A percentile compares a stretch with the other conserved stretches of the same genome.
phyloP scores from a whole-genome alignment of 92 coral and sea anemone genomes.

The Umimayanthus kanabou region DNA sequence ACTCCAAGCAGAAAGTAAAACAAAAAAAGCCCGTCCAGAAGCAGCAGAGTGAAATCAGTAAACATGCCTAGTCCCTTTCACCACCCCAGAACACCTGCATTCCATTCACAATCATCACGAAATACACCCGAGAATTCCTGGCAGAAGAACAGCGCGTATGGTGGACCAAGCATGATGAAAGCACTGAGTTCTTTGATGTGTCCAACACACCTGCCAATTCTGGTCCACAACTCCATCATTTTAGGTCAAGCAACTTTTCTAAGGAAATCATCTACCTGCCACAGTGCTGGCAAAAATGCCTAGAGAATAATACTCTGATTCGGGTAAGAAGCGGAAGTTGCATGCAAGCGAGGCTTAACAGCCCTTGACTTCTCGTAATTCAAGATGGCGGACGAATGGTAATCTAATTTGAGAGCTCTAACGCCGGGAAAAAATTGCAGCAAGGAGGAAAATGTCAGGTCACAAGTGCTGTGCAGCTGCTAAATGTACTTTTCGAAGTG shows the following conservation, averaged over 20 bases:
- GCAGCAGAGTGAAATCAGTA: slow-evolving; percentile 58
- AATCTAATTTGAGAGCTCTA: too few relatives aligned
- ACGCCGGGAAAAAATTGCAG: slow-evolving; percentile 42
- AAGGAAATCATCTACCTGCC: slow-evolving; percentile 46
- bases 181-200: slow-evolving; percentile 68
- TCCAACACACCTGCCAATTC: slow-evolving; percentile 18
- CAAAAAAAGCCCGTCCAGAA: slow-evolving; percentile 31
- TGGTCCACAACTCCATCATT: slow-evolving; percentile 55
- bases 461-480: slow-evolving; percentile 67
- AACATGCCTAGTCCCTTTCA: slow-evolving; percentile 30
- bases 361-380: slow-evolving; percentile 53
- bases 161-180: slow-evolving; percentile 63
- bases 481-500: slow-evolving; percentile 51
- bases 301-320: too few relatives aligned
- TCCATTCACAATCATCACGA: slow-evolving; percentile 2
- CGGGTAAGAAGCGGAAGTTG: slow-evolving; percentile 46
- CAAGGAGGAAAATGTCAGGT: slow-evolving; percentile 25
- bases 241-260: slow-evolving; percentile 46
- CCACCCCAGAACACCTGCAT: slow-evolving; percentile 4
- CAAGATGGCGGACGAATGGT: slow-evolving; percentile 34
- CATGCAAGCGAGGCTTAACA: slow-evolving; percentile 41
- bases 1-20: slow-evolving; percentile 42
- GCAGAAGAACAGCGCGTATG: slow-evolving; percentile 57
- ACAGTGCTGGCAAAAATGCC: too few relatives aligned
- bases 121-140: slow-evolving; percentile 54